Base-by-base conservation (phyloP, 1,140 invertebrate genomes). In the Drosophila serrata region DNA sequence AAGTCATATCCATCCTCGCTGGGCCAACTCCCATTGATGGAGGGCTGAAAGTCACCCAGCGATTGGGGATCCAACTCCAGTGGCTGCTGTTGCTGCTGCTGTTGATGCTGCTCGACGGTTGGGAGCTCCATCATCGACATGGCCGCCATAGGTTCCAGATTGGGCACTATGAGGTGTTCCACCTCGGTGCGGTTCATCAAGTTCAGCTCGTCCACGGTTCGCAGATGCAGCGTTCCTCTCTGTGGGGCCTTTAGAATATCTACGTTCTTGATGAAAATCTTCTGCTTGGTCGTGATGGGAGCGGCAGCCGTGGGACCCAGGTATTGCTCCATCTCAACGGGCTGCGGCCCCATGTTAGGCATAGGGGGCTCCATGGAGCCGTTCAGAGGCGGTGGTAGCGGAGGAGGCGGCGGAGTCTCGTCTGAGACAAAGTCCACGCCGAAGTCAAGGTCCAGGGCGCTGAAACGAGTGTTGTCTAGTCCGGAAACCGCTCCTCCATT, bases 61-160 rank as follows among this genome's bases (percentile, higher is more conserved):
- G 69, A 48, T 29, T 72, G 76, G 13, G 68, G 49, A 8, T 78
- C 57, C 17, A 81, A 35, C 7, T 75, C 64, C 17, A 86, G 31
- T 2, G 72, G 55, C 1, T 64, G 55, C 6, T 17, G 31, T 11
- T 51, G 74, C 3, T 7, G 64, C 39, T 53, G 51, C 11, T 64
- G 48, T 9, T 31, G 74, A 2, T 9, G 69, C 19, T 45, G 53
- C 15, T 65, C 55, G 24, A 70, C 61, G 6, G 73, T 17, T 0
- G 91, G 95, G 93, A 24, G 98, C 98, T 94, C 93, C 48, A 81
- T 73, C 53, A 72, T 57, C 19, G 74, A 37, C 57, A 76, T 43
- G 11, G 82, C 42, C 53, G 75, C 33, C 64, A 84, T 51, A 98
- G 43, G 97, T 99, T 22, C 81, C 96, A 99, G 81, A 96, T 98